A percentile compares a stretch with the other conserved stretches of the same genome.
These are phyloP conservation scores for Sinelater perroti DNA, from an alignment of 2,888 invertebrate species.

Conservation along the genomic window DNA sequence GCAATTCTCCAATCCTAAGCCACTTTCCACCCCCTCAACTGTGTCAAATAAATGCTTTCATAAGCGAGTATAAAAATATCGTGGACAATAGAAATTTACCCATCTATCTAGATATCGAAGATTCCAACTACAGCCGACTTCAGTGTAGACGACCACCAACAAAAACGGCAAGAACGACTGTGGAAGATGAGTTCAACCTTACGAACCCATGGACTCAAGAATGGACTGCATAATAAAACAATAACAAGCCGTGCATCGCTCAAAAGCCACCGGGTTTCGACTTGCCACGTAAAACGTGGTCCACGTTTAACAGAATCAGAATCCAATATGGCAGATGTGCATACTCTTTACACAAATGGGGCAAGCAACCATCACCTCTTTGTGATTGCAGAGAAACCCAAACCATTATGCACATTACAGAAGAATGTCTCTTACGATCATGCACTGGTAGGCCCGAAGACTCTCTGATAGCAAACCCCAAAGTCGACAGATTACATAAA, in stretches of 20 bases:
- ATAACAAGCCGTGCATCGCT: slow-evolving; percentile 25
- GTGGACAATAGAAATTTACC: slow-evolving; percentile 8
- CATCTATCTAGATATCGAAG: background rate
- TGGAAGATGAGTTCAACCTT: too few relatives aligned
- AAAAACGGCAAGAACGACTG: too few relatives aligned
- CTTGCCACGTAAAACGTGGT: slow-evolving; percentile 22
- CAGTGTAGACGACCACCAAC: too few relatives aligned
- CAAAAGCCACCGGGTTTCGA: slow-evolving; percentile 29
- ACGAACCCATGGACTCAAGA: too few relatives aligned
- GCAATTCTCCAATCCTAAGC: slow-evolving; percentile 25
- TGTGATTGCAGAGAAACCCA: slow-evolving; percentile 24
- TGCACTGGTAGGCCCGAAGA: slow-evolving; percentile 15
- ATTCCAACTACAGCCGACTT: background rate
- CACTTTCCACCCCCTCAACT: slow-evolving; percentile 27
- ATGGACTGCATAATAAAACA: slow-evolving; percentile 19
- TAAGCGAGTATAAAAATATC: slow-evolving; percentile 21
- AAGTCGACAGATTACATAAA: slow-evolving; percentile 21
- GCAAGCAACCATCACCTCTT: slow-evolving; percentile 26
- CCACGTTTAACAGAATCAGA: slow-evolving; percentile 26
- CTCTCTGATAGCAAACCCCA: slow-evolving; percentile 11
- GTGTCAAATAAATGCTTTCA: slow-evolving; percentile 20
- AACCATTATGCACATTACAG: slow-evolving; percentile 13
- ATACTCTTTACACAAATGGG: slow-evolving; percentile 32
- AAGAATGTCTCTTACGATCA: slow-evolving; percentile 9
- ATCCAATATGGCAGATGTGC: slow-evolving; percentile 21